Base-by-base conservation (phyloP, 2,888 invertebrate species). In the Meloe dianella region DNA sequence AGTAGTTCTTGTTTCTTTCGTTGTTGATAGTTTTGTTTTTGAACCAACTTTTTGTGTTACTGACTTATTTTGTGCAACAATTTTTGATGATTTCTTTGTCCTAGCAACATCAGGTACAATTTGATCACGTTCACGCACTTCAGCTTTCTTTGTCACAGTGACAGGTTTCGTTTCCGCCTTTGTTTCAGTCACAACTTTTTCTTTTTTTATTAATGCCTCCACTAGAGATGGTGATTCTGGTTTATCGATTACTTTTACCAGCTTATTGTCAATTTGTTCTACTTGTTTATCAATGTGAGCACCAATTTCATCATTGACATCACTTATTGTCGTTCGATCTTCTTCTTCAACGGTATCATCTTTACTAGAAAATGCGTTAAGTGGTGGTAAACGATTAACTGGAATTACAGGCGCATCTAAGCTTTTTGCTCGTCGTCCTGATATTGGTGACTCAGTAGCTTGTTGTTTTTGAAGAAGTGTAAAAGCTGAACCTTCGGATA, bases 331-430 rank as follows among this genome's bases (percentile, higher is more conserved):
- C 20, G 85, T 77, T 79, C 90, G 90, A 72, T 92, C 92, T 67
- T 89, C 88, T 75, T 90, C 89, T 74, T 91, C 94, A 0, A 95
- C 90, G 0, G 95, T 95, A 79, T 95, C 95, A 80, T 95, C 95
- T 84, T 94, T 94, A 27, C 94, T 93, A 1, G 94, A 95, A 81
- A 94, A 94, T 0, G 94, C 92, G 82, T 94, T 93, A 82, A 92
- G 90, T 8, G 93, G 91, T 17, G 94, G 94, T 54, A 95, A 83
- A 77, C 91, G 87, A 81, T 91, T 92, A 32, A 94, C 84, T 22
- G 93, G 91, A 77, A 95, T 93, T 24, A 94, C 91, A 1, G 94
- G 92, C 2, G 94, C 91, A 77, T 95, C 95, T 71, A 95, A 85
- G 67, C 94, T 94, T 83, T 94, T 94, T 1, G 94, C 92, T 75